Base-by-base conservation (phyloP, 2,888 invertebrate species). In the Pristionchus entomophagus region DNA sequence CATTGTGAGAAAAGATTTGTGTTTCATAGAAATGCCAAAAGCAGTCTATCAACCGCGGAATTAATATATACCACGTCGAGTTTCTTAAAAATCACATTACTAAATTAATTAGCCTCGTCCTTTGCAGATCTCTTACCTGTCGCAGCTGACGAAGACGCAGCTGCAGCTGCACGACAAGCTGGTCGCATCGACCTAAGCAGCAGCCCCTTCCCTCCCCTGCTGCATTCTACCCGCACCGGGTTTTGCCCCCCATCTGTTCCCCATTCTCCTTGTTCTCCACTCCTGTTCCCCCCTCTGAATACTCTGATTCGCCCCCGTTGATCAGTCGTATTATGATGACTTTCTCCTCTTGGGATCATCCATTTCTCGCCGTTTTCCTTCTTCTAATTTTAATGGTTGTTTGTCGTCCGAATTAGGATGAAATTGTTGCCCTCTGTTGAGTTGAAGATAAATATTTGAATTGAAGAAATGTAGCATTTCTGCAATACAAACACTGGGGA, bases 161-260 rank as follows among this genome's bases (percentile, higher is more conserved):
- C 95, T 99, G 92, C 97, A 97, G 93, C 95, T 99, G 85, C 98
- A 98, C 94, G 99, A 99, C 95, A 98, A 98, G 94, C 95, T 99
- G 77, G 88, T 92, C 91, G 90, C 89, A 17, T 38, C 86, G n/a
- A 45, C 56, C 56, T 69, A 81, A 56, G n/a, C 53, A 29, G 38
- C 32, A 17, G n/a, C n/a, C n/a, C n/a, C n/a, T n/a, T n/a, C n/a
- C n/a, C n/a, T n/a, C n/a, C n/a, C n/a, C n/a, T n/a, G 10, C 56
- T 56, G 53, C 38, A 8, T 35, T 35, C 12, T 81, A 81, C 26
- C 56, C 81, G 38, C 29, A 35, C 35, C 81, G 53, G 53, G 56
- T 81, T 56, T 81, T 6, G n/a, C 35, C 19, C 56, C 80, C 19
- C 4, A 10, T 32, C 56, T 56, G 35, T 80, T 51, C n/a, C 56